These are phyloP conservation scores for Tenualosa thibaudeaui DNA, from an alignment of 2,797 vertebrate genomes.

Conservation along the genomic window DNA sequence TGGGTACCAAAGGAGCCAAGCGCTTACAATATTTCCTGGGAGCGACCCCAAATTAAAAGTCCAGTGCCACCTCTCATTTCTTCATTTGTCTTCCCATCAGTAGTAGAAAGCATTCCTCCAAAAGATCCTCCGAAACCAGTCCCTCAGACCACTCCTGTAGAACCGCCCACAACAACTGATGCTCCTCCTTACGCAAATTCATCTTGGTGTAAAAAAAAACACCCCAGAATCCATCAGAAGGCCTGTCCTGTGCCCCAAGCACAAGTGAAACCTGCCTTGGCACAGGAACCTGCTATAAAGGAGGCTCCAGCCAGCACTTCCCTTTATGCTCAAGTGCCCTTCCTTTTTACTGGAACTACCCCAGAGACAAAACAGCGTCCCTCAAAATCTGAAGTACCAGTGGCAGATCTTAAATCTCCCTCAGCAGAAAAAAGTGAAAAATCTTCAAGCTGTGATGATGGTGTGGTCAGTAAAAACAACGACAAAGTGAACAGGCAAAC, in stretches of 20 bases:
- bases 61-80: background rate
- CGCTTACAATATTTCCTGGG: background rate
- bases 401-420: background rate
- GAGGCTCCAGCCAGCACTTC: background rate
- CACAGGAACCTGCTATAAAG: background rate
- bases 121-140: background rate
- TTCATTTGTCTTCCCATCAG: background rate
- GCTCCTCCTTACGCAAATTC: background rate
- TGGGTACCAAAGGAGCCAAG: slow-evolving; percentile 9
- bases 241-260: background rate
- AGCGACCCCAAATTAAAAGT: background rate
- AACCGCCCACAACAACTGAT: background rate
- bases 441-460: background rate
- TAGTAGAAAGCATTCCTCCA: background rate
- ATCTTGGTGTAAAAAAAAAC: background rate
- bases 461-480: background rate
- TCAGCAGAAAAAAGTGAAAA: background rate
- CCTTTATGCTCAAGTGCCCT: background rate
- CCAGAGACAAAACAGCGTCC: background rate
- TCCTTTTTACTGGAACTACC: background rate
- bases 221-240: background rate
- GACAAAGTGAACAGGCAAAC: background rate
- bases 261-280: background rate
- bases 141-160: background rate
- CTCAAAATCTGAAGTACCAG: background rate